These are phyloP conservation scores for Scaeva pyrastri DNA, from an alignment of 2,888 invertebrate genomes.

Conservation along the genomic window DNA sequence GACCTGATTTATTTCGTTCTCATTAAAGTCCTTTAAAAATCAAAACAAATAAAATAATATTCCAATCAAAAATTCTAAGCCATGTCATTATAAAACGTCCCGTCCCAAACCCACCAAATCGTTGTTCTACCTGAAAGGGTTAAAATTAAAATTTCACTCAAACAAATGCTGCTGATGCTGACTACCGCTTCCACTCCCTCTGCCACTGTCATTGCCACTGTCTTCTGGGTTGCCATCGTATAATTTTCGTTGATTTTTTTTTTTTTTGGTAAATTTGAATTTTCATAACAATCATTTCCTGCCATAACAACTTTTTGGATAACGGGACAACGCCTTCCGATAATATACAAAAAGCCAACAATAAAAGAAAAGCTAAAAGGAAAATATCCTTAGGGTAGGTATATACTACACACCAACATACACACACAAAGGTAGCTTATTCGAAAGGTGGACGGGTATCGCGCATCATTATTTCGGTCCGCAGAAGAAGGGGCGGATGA, in stretches of 20 bases:
- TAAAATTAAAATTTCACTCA: conserved; percentile 64
- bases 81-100: not conserved
- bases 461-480: conserved; percentile 37
- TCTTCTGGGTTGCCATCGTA: conserved; percentile 23
- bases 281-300: conserved; percentile 73
- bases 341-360: not conserved
- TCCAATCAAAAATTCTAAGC: conserved; percentile 47
- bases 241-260: conserved; percentile 19
- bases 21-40: not conserved
- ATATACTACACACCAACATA: no score
- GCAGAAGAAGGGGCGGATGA: not conserved
- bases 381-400: conserved; percentile 51
- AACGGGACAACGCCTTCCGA: conserved; percentile 43
- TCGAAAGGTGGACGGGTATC: conserved; percentile 26
- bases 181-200: no score
- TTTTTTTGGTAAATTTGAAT: conserved; percentile 54
- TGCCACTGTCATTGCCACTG: no score
- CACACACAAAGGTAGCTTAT: not conserved
- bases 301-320: conserved; percentile 68
- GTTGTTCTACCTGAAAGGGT: not conserved
- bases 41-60: conserved; percentile 21
- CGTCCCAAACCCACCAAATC: not conserved
- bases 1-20: not conserved
- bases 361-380: conserved; percentile 13
- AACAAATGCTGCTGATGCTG: conserved; percentile 43